phyloP scores from a whole-genome alignment of 2,113 vertebrate genomes.

The human (Homo sapiens) region DNA sequence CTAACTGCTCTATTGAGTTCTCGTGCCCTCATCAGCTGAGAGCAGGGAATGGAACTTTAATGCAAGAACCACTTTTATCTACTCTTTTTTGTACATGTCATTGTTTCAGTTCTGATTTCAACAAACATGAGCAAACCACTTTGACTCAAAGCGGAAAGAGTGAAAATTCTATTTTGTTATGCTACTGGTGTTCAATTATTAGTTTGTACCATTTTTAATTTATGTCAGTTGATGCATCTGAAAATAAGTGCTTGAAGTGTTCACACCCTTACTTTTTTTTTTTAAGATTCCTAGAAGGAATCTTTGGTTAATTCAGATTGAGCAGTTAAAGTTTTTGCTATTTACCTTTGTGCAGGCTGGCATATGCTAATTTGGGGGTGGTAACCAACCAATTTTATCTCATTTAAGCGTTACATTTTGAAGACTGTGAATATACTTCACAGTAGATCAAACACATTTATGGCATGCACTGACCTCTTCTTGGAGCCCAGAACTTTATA shows the following conservation, averaged over 20 bases:
- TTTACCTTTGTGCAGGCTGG: neutral
- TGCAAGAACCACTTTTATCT: neutral
- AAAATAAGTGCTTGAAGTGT: neutral
- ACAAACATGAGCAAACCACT: neutral
- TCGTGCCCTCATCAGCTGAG: neutral
- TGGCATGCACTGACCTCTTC: neutral
- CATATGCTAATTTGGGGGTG: neutral
- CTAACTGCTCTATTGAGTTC: neutral
- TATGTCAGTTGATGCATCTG: slow-evolving; percentile 16
- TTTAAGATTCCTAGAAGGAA: neutral
- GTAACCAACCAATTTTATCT: neutral
- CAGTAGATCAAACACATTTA: neutral
- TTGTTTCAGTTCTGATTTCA: neutral
- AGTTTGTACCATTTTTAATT: neutral
- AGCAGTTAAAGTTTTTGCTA: neutral
- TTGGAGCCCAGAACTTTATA: neutral
- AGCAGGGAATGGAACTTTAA: accelerated
- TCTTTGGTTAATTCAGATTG: neutral
- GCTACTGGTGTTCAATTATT: neutral
- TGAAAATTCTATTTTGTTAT: neutral
- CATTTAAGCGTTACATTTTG: neutral
- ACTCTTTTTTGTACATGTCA: neutral
- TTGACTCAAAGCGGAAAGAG: neutral
- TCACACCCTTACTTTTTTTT: neutral
- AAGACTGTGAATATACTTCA: neutral